phyloP scores from a whole-genome alignment of 2,888 invertebrate species.

The Ochropleura leucogaster region DNA sequence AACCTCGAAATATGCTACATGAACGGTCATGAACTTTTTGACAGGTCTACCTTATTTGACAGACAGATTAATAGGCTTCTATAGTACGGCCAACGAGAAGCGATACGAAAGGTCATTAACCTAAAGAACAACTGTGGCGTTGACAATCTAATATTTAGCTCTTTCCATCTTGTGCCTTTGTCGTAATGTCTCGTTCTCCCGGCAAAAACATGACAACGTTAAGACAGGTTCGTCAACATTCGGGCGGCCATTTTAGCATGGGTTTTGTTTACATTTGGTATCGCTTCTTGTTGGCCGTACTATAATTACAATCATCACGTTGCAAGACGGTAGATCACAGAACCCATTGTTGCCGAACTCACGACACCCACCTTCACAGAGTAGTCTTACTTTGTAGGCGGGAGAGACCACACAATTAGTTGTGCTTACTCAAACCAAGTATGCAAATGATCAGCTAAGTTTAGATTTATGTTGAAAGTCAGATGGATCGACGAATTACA shows the following conservation, averaged over 20 bases:
- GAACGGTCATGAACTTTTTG: neutral
- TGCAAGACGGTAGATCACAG: conserved; percentile 2
- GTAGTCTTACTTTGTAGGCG: conserved; percentile 15
- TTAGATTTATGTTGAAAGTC: neutral
- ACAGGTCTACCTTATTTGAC: neutral
- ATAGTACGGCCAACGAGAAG: too few relatives aligned
- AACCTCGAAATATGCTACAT: neutral
- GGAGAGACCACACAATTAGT: conserved; percentile 22
- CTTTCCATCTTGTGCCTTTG: too few relatives aligned
- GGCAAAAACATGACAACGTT: too few relatives aligned
- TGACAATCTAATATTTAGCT: too few relatives aligned
- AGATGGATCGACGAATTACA: neutral
- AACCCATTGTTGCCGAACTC: conserved; percentile 29
- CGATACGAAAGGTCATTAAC: too few relatives aligned
- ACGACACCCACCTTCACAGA: conserved; percentile 27
- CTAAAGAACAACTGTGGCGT: too few relatives aligned
- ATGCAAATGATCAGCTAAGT: conserved; percentile 26
- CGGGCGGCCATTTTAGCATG: too few relatives aligned
- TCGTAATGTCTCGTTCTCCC: too few relatives aligned
- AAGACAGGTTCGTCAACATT: too few relatives aligned
- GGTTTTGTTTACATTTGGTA: too few relatives aligned
- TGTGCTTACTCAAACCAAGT: conserved; percentile 1
- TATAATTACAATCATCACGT: conserved; percentile 20
- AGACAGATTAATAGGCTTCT: conserved; percentile 21
- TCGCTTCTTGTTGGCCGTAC: too few relatives aligned